phyloP scores from a whole-genome alignment of 2,113 vertebrate genomes.

The Galbula dea region DNA sequence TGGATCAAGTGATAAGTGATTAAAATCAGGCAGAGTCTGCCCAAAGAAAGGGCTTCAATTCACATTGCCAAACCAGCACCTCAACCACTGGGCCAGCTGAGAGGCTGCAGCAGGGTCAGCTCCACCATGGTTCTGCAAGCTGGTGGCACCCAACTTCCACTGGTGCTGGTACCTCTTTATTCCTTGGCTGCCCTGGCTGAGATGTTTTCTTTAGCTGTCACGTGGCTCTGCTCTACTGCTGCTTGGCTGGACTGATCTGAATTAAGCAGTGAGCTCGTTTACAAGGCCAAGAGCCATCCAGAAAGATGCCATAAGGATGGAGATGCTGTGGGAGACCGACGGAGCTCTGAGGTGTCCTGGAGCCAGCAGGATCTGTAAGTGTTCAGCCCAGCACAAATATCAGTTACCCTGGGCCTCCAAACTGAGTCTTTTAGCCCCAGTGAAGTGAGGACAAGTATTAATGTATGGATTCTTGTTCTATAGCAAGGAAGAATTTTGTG shows the following conservation, averaged over 20 bases:
- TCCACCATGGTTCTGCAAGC: neutral
- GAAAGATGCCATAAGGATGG: neutral
- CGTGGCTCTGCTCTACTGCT: neutral
- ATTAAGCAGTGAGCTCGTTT: neutral
- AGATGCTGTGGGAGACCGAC: neutral
- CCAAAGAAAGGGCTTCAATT: neutral
- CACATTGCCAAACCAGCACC: neutral
- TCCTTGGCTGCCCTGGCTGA: neutral
- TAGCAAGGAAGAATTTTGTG: slow-evolving; percentile 60
- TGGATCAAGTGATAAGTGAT: neutral
- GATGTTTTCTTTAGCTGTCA: neutral
- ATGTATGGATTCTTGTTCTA: slow-evolving; percentile 31
- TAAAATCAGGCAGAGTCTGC: neutral
- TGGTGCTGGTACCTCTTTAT: neutral
- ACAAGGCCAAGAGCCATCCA: neutral
- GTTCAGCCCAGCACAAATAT: neutral
- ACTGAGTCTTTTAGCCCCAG: neutral
- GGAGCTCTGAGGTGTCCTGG: neutral
- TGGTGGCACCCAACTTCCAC: neutral
- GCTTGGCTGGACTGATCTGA: neutral
- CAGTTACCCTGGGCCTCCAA: neutral
- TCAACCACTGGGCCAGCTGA: neutral
- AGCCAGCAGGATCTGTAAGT: neutral
- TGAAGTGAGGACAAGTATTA: slow-evolving; percentile 44
- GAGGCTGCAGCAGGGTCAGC: neutral